Evolutionary conservation across 2,797 vertebrate species (phyloP), one percentile per base, ranked within the genome.

Genomic region (Trachurus trachurus): DNA sequence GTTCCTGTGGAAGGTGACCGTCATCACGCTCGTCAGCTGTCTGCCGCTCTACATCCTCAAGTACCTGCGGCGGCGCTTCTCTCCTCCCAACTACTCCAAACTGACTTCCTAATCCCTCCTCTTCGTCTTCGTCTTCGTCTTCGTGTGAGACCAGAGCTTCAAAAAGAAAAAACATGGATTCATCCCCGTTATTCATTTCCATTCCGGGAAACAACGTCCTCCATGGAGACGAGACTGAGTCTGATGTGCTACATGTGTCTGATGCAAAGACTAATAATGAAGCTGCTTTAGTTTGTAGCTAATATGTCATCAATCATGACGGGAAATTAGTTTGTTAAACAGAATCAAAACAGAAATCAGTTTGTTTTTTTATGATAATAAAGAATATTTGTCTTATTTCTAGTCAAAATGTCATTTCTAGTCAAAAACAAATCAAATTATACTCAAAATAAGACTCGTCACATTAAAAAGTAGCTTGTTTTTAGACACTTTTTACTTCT

Each of bases 31-130:
- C 91, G 96, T 99, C 90, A 99, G 98, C 96, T 99, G 98, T 69
- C 95, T 99, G 80, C 98, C 98, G 0, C 97, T 99, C 71, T 99
- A 99, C 78, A 96, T 99, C 88, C 96, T 99, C 86, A 99, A 99
- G 93, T 99, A 99, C 91, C 96, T 99, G 86, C 94, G 98, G 6
- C 85, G 98, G 71, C 97, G 97, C 74, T 99, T 99, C 94, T 99
- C 98, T 4, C 98, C 98, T 0, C 98, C 98, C 71, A 99, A 93
- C 94, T 99, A 99, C 94, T 99, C 98, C 0, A 99, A 99, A 93
- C 96, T 99, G 62, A 99, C 97, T 0, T 94, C 98, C 8, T 93
- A 93, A 26, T 26, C 26, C 26, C 26, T 26, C 26, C 1, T 26
- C 26, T 26, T 26, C 26, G 26, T 26, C 26, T 26, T 26, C 3